phyloP scores from a whole-genome alignment of 2,113 vertebrate species.

The Ciconia stormi region DNA sequence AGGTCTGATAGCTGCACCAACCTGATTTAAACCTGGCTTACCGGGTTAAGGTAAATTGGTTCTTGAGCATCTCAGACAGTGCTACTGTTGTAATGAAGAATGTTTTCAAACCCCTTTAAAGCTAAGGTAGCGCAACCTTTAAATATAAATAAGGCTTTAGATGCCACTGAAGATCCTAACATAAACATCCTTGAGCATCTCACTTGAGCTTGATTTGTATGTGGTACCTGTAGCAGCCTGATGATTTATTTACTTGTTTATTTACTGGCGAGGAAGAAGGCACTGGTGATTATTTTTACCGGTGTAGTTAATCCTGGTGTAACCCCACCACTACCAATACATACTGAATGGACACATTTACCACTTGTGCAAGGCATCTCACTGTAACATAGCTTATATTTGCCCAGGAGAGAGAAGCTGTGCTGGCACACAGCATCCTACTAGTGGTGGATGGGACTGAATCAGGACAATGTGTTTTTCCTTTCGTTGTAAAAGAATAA shows the following conservation, averaged over 20 bases:
- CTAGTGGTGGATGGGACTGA: neutral
- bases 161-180: neutral
- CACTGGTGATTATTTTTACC: neutral
- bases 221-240: neutral
- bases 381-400: neutral
- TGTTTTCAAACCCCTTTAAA: neutral
- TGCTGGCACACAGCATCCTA: neutral
- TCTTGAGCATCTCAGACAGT: neutral
- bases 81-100: neutral
- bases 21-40: neutral
- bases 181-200: neutral
- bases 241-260: neutral
- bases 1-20: neutral
- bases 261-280: neutral
- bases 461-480: neutral
- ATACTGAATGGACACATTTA: neutral
- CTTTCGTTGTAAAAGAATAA: neutral
- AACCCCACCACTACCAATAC: neutral
- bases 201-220: neutral
- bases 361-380: neutral
- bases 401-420: neutral
- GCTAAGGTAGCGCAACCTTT: neutral
- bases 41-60: neutral
- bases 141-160: neutral
- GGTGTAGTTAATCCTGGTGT: neutral